Conservation (phyloP, 2,888 invertebrate genomes). For the Callyntrura sp. region DNA sequence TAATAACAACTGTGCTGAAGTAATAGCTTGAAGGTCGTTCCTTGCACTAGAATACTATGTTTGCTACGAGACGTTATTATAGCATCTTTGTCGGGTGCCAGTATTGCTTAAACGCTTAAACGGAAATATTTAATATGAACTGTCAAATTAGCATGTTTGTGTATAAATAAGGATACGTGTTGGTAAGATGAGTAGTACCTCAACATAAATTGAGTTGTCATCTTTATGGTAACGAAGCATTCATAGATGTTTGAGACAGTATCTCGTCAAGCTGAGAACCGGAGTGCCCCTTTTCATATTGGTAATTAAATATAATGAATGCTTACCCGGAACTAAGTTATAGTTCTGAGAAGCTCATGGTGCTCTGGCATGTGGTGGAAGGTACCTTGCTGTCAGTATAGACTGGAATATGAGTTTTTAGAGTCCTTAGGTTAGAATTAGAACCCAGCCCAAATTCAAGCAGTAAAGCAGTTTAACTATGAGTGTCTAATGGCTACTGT, state of each 20-base stretch:
- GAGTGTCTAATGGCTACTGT: too few species aligned
- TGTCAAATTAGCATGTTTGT: slow-evolving; percentile 5
- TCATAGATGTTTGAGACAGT: not conserved
- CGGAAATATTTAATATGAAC: slow-evolving; percentile 37
- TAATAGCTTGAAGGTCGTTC: slow-evolving; percentile 59
- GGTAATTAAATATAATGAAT: not conserved
- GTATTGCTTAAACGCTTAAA: not conserved
- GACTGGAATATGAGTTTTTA: too few species aligned
- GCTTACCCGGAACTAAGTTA: slow-evolving; percentile 7
- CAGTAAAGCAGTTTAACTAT: too few species aligned
- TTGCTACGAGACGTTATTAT: not conserved
- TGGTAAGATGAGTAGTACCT: not conserved
- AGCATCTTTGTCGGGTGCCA: not conserved
- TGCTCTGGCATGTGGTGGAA: too few species aligned
- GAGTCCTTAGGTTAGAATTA: too few species aligned
- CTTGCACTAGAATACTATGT: slow-evolving; percentile 41
- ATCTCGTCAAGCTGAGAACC: not conserved
- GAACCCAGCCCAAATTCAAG: too few species aligned
- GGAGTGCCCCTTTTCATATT: not conserved
- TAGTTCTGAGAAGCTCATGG: not conserved
- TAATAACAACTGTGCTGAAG: slow-evolving; percentile 39
- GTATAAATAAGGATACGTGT: not conserved
- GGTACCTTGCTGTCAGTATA: not conserved
- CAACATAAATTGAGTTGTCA: slow-evolving; percentile 26
- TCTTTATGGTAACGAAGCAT: not conserved